phyloP scores from a whole-genome alignment of 2,888 invertebrate genomes.

The Megaustenia siamemsis region DNA sequence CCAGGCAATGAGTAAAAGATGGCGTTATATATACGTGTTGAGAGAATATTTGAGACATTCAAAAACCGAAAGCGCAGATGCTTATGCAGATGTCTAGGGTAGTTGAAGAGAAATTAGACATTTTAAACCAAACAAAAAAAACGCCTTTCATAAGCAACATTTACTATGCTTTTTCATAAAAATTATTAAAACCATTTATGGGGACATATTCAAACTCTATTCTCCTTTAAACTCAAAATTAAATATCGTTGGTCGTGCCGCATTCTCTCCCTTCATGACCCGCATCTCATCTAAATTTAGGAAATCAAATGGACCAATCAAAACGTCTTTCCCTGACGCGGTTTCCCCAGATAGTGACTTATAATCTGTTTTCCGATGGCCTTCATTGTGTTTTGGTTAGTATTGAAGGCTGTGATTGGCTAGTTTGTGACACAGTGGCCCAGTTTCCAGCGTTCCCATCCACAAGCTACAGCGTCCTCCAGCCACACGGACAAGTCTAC shows the following conservation, averaged over 20 bases:
- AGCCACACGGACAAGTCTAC: constrained; percentile 26
- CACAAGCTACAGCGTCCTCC: constrained; percentile 43
- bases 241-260: not conserved
- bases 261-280: constrained; percentile 46
- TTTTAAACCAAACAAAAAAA: too few relatives aligned
- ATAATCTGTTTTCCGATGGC: constrained; percentile 20
- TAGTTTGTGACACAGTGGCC: constrained; percentile 29
- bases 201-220: too few relatives aligned
- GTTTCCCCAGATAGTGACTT: constrained; percentile 38
- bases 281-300: constrained; percentile 48
- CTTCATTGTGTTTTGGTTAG: constrained; percentile 43
- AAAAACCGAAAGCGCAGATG: too few relatives aligned
- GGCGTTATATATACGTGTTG: too few relatives aligned
- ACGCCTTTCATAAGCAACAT: too few relatives aligned
- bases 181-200: too few relatives aligned
- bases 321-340: constrained; percentile 32
- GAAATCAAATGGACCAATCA: constrained; percentile 38
- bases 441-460: constrained; percentile 26
- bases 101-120: too few relatives aligned
- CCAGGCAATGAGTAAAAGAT: too few relatives aligned
- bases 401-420: constrained; percentile 45
- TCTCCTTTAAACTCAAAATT: too few relatives aligned
- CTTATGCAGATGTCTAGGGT: too few relatives aligned
- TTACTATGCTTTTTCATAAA: too few relatives aligned
- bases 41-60: too few relatives aligned